phyloP scores from a whole-genome alignment of 53 echinoderm and acorn worm genomes.

The Zoroaster sp. region DNA sequence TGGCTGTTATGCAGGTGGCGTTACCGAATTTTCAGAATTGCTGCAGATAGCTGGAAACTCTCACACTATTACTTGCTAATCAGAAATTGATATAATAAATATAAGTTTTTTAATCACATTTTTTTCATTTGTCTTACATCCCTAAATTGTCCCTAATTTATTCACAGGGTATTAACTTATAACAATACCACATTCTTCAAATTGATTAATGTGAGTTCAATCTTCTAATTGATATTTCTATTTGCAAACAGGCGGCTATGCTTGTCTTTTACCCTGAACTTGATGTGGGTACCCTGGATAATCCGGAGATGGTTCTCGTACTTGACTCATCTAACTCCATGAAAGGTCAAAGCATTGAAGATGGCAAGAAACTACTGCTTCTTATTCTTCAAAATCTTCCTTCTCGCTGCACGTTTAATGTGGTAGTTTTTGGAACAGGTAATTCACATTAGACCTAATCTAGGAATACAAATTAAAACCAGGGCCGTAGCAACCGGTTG shows the following conservation, averaged over 20 bases:
- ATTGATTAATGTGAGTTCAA: background rate
- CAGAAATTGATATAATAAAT: too few relatives aligned
- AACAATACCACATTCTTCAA: too few relatives aligned
- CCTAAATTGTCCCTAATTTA: too few relatives aligned
- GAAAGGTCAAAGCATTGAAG: conserved; percentile 64
- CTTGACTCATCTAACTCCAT: conserved; percentile 83
- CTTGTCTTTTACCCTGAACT: conserved; percentile 83
- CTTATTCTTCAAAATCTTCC: conserved; percentile 69
- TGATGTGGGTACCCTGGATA: conserved; percentile 39
- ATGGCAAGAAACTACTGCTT: conserved; percentile 68
- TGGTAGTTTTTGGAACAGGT: conserved; percentile 83
- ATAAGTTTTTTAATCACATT: too few relatives aligned
- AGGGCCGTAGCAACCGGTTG: too few relatives aligned
- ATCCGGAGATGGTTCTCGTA: conserved; percentile 74
- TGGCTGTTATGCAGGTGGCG: too few relatives aligned
- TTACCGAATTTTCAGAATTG: too few relatives aligned
- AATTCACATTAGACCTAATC: too few relatives aligned
- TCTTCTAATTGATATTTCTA: background rate
- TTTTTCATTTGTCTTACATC: too few relatives aligned
- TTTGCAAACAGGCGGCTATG: conserved; percentile 68
- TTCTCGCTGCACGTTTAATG: conserved; percentile 69
- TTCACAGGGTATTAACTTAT: too few relatives aligned
- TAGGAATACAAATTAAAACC: background rate
- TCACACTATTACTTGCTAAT: too few relatives aligned
- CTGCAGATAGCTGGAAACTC: too few relatives aligned